Evolutionary conservation across 2,888 invertebrate genomes (phyloP).

Genomic region (Scaptomyza caliginosa): DNA sequence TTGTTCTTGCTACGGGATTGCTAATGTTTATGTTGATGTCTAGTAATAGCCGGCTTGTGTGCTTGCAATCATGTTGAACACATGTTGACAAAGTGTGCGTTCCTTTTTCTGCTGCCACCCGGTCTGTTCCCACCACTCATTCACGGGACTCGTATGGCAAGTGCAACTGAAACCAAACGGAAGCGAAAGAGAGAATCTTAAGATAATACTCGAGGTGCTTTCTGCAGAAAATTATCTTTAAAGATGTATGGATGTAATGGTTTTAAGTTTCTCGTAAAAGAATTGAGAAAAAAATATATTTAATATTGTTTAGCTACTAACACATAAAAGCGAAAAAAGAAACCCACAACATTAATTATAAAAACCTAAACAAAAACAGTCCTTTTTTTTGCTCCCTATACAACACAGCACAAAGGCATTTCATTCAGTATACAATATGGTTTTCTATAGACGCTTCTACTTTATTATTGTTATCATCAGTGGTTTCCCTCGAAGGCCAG

Average conservation of each 20-base stretch:
- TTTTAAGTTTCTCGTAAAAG: background rate
- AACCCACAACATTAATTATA: background rate
- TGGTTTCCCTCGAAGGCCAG: constrained; percentile 27
- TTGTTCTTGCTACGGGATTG: constrained; percentile 5
- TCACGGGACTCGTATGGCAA: constrained; percentile 23
- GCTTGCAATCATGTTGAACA: constrained; percentile 73
- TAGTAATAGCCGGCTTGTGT: constrained; percentile 45
- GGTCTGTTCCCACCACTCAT: constrained; percentile 5
- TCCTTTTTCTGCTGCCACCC: constrained; percentile 25
- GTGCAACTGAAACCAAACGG: constrained; percentile 75
- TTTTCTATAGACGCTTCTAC: constrained; percentile 13
- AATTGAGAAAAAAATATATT: background rate
- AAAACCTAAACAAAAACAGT: background rate
- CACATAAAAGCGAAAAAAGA: too few species aligned
- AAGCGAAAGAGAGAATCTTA: constrained; percentile 35
- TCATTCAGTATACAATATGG: constrained; percentile 40
- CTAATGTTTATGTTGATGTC: constrained; percentile 58
- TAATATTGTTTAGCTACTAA: too few species aligned
- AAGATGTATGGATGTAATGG: background rate
- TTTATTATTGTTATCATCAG: constrained; percentile 33
- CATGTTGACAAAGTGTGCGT: constrained; percentile 68
- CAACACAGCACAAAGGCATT: constrained; percentile 32
- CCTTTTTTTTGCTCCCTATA: background rate
- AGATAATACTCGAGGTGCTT: background rate
- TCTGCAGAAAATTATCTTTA: background rate